Base-by-base conservation (phyloP, 2,888 invertebrate species). In the Leucophenga montana region DNA sequence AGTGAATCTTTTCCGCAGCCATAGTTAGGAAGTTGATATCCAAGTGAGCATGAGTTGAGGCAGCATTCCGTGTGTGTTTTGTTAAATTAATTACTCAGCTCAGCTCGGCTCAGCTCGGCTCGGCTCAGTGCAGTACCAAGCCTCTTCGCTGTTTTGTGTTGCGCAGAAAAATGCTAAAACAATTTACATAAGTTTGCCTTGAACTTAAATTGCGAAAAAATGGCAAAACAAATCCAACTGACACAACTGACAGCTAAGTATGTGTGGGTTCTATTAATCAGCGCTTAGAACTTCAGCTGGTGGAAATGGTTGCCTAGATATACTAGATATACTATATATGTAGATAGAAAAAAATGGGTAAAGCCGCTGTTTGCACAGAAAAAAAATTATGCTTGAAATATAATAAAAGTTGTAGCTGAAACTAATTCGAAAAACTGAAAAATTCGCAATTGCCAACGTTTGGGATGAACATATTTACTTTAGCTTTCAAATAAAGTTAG, bases 151-250 rank as follows among this genome's bases (percentile, higher is more conserved):
- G 8, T 39, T 39, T 39, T 16, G 61, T 33, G 61, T 33, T 61
- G 31, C 39, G 39, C 13, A 57, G n/a, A 31, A 33, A 61, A 61
- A 18, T n/a, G 16, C 11, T 31, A 61, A 61, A 64, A 64, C 62
- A 64, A 64, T 64, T 64, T 64, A 64, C 62, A 64, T 64, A 46
- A 64, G 46, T 64, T 27, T 18, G 46, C 62, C 62, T 64, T 64
- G 62, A 64, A 64, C 62, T 64, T 64, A 64, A 46, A 64, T 33
- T 20, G 14, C 59, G 16, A 27, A 57, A 57, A 57, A 57, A 27
- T 18, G 5, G 4, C 56, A 56, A 18, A 57, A 57, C 31, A 5
- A 50, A 31, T 22, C n/a, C 57, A 57, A 31, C 31, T 27, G 39
- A 11, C 57, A 57, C 13, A n/a, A 14, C 44, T 62, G 46, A 14